Evolutionary conservation across 35 echinoderm and acorn worm genomes (phyloP).

Genomic region (Amphiura filiformis): DNA sequence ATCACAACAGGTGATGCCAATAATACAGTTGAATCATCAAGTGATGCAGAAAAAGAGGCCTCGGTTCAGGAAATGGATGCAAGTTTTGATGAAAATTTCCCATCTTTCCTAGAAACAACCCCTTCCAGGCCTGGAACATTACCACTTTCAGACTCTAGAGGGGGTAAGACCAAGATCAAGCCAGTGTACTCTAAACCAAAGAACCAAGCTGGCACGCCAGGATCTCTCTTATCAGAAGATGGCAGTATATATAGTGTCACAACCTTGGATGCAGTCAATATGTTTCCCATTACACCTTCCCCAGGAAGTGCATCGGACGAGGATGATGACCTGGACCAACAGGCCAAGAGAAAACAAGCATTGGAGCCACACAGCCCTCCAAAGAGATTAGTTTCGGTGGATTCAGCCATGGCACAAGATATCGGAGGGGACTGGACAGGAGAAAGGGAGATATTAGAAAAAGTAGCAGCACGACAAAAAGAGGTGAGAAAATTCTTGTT

Average conservation of each 20-base stretch:
- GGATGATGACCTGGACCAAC: background rate
- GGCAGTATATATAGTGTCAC: background rate
- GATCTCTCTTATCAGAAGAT: conserved; percentile 1
- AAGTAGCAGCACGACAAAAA: conserved; percentile 46
- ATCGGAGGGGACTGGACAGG: conserved; percentile 66
- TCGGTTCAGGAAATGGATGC: background rate
- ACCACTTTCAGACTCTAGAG: background rate
- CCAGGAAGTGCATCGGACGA: background rate
- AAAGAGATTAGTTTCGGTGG: conserved; percentile 44
- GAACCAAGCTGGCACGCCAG: conserved; percentile 16
- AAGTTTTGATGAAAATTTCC: background rate
- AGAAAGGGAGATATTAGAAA: conserved; percentile 55
- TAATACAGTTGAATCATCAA: background rate
- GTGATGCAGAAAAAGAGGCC: background rate
- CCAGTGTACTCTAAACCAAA: background rate
- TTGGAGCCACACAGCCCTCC: background rate
- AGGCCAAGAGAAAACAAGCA: background rate
- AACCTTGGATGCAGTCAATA: background rate
- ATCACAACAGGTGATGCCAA: background rate
- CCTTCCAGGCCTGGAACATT: background rate
- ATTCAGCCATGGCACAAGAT: conserved; percentile 49
- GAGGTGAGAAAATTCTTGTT: conserved; percentile 21
- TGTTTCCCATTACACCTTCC: background rate
- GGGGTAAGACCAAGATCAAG: background rate
- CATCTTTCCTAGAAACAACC: background rate